These are phyloP conservation scores for Dicrostonyx torquatus DNA, from an alignment of 2,797 vertebrate species.

Conservation along the genomic window DNA sequence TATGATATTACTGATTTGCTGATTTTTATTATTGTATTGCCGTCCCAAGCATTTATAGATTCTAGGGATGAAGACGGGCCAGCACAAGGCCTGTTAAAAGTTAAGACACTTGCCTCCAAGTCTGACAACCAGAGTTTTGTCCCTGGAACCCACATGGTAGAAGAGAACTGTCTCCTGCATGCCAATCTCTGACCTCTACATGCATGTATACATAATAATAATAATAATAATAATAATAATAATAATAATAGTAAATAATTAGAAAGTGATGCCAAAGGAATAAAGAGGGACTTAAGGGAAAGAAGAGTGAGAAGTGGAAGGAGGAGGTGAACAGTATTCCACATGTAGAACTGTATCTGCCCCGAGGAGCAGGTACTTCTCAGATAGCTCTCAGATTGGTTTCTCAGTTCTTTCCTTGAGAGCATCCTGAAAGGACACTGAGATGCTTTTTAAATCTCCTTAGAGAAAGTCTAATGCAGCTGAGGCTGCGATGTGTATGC, in stretches of 20 bases:
- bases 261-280: neutral
- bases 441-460: neutral
- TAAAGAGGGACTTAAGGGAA: neutral
- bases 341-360: neutral
- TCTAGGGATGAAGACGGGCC: neutral
- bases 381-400: conserved; percentile 28
- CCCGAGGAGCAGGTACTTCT: neutral
- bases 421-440: neutral
- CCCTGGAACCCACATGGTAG: neutral
- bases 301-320: neutral
- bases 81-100: neutral
- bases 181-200: neutral
- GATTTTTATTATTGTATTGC: neutral
- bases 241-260: neutral
- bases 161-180: neutral
- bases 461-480: neutral
- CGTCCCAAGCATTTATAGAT: neutral
- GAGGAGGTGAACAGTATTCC: neutral
- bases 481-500: neutral
- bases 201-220: neutral
- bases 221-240: too few relatives aligned
- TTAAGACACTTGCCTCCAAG: neutral
- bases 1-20: neutral
- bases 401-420: conserved; percentile 2
- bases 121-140: neutral